These are phyloP conservation scores for Heterocephalus glaber DNA, from an alignment of 2,113 vertebrate species.

Conservation along the genomic window DNA sequence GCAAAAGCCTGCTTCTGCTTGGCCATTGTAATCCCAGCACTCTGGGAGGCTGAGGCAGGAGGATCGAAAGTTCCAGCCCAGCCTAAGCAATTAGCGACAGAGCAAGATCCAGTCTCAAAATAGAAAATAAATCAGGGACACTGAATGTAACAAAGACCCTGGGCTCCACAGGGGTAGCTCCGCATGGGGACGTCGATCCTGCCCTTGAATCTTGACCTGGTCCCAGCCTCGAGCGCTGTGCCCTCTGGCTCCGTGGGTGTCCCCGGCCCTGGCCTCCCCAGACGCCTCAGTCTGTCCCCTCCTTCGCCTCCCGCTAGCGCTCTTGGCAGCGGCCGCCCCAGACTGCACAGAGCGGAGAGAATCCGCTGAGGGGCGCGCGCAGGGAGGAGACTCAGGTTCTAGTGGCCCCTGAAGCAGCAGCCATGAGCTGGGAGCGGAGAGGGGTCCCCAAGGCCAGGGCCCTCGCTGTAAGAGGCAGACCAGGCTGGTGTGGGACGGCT, in stretches of 20 bases:
- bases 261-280: neutral
- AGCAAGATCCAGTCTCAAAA: neutral
- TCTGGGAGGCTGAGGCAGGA: neutral
- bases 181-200: neutral
- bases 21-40: neutral
- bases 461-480: neutral
- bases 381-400: neutral
- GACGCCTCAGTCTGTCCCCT: neutral
- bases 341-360: too few species aligned
- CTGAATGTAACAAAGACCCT: neutral
- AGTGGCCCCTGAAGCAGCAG: conserved; percentile 34
- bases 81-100: neutral
- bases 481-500: neutral
- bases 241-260: neutral
- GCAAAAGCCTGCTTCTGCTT: neutral
- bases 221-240: neutral
- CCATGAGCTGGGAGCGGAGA: neutral
- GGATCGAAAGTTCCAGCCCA: neutral
- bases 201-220: neutral
- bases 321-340: neutral
- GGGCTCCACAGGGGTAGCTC: neutral
- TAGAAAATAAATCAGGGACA: neutral
- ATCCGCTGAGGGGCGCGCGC: rapidly evolving
- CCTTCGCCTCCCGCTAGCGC: neutral
- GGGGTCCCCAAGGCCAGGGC: neutral